Conservation (phyloP, 1,140 invertebrate genomes). For the Drosophila erecta region DNA sequence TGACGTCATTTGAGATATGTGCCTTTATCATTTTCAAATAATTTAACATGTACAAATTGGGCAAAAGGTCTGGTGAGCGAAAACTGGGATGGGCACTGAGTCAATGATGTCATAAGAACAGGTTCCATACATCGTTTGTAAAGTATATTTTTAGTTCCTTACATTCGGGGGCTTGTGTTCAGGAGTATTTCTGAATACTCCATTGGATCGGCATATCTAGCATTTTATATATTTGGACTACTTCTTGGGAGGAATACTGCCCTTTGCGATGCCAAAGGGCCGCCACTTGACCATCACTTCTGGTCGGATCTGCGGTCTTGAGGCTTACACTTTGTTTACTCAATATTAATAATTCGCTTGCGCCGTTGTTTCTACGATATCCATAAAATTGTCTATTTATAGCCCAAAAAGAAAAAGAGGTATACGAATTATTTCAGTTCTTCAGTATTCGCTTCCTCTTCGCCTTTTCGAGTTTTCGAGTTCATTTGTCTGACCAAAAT, state of each 20-base stretch:
- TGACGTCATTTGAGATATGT: constrained; percentile 51
- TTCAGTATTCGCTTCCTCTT: constrained; percentile 22
- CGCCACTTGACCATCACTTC: constrained; percentile 15
- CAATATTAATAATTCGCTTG: constrained; percentile 31
- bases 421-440: constrained; percentile 13
- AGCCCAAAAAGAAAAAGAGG: constrained; percentile 1
- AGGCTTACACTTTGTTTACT: constrained; percentile 20
- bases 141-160: not conserved
- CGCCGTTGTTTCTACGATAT: not conserved
- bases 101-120: constrained; percentile 11
- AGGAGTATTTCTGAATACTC: not conserved
- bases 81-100: not conserved
- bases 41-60: constrained; percentile 11
- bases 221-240: not conserved
- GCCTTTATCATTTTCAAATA: constrained; percentile 21
- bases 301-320: not conserved
- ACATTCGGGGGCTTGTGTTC: not conserved
- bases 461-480: constrained; percentile 16
- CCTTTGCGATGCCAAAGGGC: not conserved
- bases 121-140: not conserved
- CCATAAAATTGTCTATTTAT: constrained; percentile 36
- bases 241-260: not conserved
- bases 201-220: not conserved
- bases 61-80: not conserved
- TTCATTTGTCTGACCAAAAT: constrained; percentile 41